Evolutionary conservation across 1,140 invertebrate species (phyloP).

Genomic region (Acromyrmex heyeri): DNA sequence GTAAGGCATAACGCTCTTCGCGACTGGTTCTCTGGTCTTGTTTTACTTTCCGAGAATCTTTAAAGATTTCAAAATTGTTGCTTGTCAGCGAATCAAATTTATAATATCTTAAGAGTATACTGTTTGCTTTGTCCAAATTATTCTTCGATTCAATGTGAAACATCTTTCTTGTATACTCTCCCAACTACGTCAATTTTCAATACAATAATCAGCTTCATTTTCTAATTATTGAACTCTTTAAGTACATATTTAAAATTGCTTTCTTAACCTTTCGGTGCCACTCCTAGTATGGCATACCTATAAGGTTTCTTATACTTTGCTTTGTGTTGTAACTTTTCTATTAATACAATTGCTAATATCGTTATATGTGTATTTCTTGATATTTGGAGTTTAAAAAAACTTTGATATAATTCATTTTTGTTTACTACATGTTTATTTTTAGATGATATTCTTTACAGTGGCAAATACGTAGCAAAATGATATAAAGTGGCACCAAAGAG

Average conservation of each 20-base stretch:
- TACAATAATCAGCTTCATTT: background rate
- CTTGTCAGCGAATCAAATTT: background rate
- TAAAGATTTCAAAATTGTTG: constrained; percentile 1
- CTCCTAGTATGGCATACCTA: no score
- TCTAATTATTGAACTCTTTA: background rate
- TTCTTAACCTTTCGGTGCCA: background rate
- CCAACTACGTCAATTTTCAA: background rate
- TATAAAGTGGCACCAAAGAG: no score
- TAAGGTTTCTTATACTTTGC: no score
- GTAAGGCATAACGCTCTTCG: background rate
- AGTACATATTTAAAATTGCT: background rate
- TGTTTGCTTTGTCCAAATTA: background rate
- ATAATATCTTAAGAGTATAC: constrained; percentile 12
- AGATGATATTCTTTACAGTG: no score
- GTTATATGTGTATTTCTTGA: no score
- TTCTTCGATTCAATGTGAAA: background rate
- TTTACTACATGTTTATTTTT: no score
- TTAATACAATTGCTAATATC: no score
- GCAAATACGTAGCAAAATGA: no score
- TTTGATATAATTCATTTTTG: no score
- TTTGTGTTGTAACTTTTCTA: no score
- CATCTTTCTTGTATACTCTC: background rate
- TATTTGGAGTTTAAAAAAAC: no score
- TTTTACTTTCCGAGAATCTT: constrained; percentile 29
- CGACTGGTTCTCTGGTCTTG: background rate